Evolutionary conservation across 2,888 invertebrate species (phyloP), one percentile per base, ranked within the genome.

Genomic region (Mythimna ferrago): DNA sequence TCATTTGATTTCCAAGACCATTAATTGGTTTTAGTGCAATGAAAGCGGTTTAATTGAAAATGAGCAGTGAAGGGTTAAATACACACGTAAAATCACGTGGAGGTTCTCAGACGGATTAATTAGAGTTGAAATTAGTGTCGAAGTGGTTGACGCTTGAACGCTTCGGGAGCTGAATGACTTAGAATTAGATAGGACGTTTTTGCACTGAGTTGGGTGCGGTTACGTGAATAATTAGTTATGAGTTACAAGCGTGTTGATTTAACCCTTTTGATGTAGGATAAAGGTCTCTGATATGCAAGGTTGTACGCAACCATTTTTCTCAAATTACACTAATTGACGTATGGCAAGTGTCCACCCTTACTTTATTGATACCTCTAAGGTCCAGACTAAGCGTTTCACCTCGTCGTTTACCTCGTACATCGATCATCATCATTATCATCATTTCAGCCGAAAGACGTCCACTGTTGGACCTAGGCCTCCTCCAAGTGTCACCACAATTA

Each of bases 21-120:
- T 83, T 86, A 77, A 84, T 84, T 84, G 86, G 71, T 81, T 83
- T 83, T 56, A 83, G 48, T 76, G 79, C 82, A 80, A 73, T 82
- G 77, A 70, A 75, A 78, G 72, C 77, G n/a, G 69, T 86, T 85
- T 73, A 76, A 83, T 84, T 81, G 72, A 74, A 77, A 72, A 71
- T 70, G 71, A 83, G 72, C 83, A 80, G 62, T 60, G 62, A 48
- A 83, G 76, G 70, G 81, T 83, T 80, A 70, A 73, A 80, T 80
- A 75, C 70, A 63, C 53, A 80, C 51, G 67, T 81, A 60, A 80
- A 81, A 80, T 83, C 80, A 81, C 67, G 64, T 71, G 48, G 32
- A 53, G 53, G 44, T 72, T 68, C 74, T 67, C 44, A 81, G 62
- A 60, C 54, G 56, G 65, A 75, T 81, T 71, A 80, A 80, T 80